Evolutionary conservation across 1,140 invertebrate genomes (phyloP), one percentile per base, ranked within the genome.

Genomic region (Rhizoglyphus robini): DNA sequence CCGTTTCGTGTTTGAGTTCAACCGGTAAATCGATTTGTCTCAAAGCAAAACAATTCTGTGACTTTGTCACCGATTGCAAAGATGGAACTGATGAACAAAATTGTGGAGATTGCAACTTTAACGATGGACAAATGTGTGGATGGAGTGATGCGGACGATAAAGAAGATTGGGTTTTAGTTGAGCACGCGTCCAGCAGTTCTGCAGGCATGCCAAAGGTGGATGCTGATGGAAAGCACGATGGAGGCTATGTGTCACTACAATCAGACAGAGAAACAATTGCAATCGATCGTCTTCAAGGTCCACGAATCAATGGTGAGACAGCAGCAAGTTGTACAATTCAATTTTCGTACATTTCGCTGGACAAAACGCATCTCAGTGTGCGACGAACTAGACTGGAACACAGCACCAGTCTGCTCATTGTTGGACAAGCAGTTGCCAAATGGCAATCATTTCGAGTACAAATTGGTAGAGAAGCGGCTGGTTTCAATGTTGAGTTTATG

Each of bases 21-120:
- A 13, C 13, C 13, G 58, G 29, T 1, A 3, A 60, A 20, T 34
- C n/a, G n/a, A 60, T 60, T 2, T 60, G 58, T 60, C 27, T 60
- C 15, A 13, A 13, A 11, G 58, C 3, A 20, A 13, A 34, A 2
- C 15, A 60, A n/a, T n/a, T 60, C 20, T 60, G 58, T 46, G 58
- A 60, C 36, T 60, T 34, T 46, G n/a, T 38, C 29, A 23, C 31
- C 31, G 15, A 60, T n/a, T 60, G 58, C 29, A 60, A 60, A 60
- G 27, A 46, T 32, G 38, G 38, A 23, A n/a, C 15, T n/a, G 58
- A 60, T 46, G 58, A 60, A 46, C 27, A 60, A 46, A 15, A 30
- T 11, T 60, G 58, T 46, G 58, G 58, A 27, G 25, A 48, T 57
- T 69, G 68, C 25, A 46, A 62, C 20, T 69, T 69, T 63, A 65